These are phyloP conservation scores for Andricus curvator DNA, from an alignment of 2,888 invertebrate genomes.

Conservation along the genomic window DNA sequence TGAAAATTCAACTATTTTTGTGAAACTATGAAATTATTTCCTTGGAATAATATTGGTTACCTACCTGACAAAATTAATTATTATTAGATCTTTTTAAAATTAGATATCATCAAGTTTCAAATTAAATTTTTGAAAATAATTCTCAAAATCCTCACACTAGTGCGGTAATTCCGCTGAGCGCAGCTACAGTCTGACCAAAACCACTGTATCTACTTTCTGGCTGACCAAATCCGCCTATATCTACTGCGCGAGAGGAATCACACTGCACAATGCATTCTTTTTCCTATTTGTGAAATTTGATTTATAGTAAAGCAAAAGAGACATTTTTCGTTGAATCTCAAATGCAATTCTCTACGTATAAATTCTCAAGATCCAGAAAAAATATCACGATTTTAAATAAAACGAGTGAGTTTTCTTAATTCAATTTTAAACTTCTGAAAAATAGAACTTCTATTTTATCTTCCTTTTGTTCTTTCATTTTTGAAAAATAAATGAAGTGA, in stretches of 20 bases:
- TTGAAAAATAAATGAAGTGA: not conserved
- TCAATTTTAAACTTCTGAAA: too few species aligned
- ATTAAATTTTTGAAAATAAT: not conserved
- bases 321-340: not conserved
- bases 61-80: too few species aligned
- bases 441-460: too few species aligned
- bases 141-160: not conserved
- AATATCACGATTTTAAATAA: too few species aligned
- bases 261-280: conserved; percentile 2
- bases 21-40: too few species aligned
- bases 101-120: not conserved
- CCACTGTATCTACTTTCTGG: conserved; percentile 6
- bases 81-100: too few species aligned
- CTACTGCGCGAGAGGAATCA: not conserved
- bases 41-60: too few species aligned
- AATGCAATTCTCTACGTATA: not conserved
- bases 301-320: not conserved
- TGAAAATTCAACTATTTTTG: too few species aligned
- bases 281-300: too few species aligned
- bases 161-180: not conserved
- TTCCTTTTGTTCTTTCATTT: too few species aligned
- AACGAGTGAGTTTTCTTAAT: too few species aligned
- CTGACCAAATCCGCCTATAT: conserved; percentile 17
- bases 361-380: too few species aligned
- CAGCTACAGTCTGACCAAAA: not conserved